Conservation (phyloP, 2,888 invertebrate species). For the Acholoe squamosa region DNA sequence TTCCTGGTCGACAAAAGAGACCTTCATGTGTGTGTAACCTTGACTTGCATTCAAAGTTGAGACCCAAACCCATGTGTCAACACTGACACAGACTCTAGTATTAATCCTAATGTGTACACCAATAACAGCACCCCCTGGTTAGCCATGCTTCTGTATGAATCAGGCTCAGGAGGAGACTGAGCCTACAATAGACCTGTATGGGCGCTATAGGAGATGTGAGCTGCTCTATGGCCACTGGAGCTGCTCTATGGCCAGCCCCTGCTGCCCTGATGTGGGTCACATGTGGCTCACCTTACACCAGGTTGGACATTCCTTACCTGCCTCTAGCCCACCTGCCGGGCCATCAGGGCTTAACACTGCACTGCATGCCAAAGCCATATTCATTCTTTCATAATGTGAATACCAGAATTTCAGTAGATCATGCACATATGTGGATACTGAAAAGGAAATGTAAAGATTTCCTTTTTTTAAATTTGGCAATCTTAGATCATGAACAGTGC, state of each 20-base stretch:
- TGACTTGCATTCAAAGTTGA: background rate
- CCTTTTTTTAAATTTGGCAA: too few species aligned
- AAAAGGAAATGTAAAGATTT: too few species aligned
- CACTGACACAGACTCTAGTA: background rate
- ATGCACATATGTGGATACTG: too few species aligned
- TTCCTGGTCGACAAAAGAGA: too few species aligned
- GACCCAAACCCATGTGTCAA: background rate
- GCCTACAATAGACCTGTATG: too few species aligned
- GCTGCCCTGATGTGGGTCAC: background rate
- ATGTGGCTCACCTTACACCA: background rate
- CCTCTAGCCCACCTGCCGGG: background rate
- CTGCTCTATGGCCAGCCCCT: background rate
- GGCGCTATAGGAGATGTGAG: too few species aligned
- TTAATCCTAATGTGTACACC: background rate
- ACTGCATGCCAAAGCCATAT: background rate
- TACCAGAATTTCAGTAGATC: too few species aligned
- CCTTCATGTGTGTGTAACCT: too few species aligned
- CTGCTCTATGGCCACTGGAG: background rate
- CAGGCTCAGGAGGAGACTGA: background rate
- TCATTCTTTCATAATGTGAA: too few species aligned
- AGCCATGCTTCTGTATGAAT: background rate
- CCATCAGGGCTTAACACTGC: background rate
- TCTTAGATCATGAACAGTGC: too few species aligned
- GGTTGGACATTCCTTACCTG: conserved; percentile 7
- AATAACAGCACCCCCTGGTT: background rate